phyloP scores from a whole-genome alignment of 2,888 invertebrate species.

The Cheilosia urbana region DNA sequence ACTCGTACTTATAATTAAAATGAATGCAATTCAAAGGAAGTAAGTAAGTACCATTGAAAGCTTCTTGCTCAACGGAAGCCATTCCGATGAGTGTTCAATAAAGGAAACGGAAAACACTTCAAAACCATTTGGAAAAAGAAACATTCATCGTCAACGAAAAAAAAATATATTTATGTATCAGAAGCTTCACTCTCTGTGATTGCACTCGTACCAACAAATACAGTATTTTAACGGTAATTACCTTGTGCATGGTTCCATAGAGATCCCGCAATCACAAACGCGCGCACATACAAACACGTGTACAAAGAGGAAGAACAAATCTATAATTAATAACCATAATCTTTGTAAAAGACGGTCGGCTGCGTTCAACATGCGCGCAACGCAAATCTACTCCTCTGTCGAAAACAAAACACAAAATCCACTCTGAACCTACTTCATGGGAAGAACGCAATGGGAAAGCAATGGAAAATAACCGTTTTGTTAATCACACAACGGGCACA shows the following conservation, averaged over 20 bases:
- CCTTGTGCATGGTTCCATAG: slow-evolving; percentile 39
- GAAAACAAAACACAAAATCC: slow-evolving; percentile 2
- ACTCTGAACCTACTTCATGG: slow-evolving; percentile 33
- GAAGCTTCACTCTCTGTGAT: slow-evolving; percentile 6
- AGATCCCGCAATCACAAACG: slow-evolving; percentile 31
- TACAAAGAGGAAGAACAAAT: slow-evolving; percentile 45
- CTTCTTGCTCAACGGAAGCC: slow-evolving; percentile 39
- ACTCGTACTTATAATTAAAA: slow-evolving; percentile 37
- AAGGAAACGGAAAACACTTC: slow-evolving; percentile 52
- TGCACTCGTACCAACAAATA: slow-evolving; percentile 19
- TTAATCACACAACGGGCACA: slow-evolving; percentile 31
- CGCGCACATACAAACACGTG: slow-evolving; percentile 4
- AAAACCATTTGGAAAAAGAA: slow-evolving; percentile 52
- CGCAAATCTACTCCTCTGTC: slow-evolving; percentile 13
- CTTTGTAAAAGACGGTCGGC: slow-evolving; percentile 31
- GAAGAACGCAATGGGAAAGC: slow-evolving; percentile 21
- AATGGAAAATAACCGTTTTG: slow-evolving; percentile 54
- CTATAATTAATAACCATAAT: slow-evolving; percentile 64
- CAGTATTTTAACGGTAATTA: slow-evolving; percentile 67
- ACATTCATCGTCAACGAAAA: not conserved
- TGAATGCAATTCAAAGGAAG: slow-evolving; percentile 29
- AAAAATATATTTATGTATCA: not conserved
- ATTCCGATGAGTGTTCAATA: slow-evolving; percentile 48
- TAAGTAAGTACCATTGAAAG: slow-evolving; percentile 38
- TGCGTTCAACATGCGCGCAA: slow-evolving; percentile 49